Conservation (phyloP, 2,888 invertebrate genomes). For the Priocnemis perturbator region DNA sequence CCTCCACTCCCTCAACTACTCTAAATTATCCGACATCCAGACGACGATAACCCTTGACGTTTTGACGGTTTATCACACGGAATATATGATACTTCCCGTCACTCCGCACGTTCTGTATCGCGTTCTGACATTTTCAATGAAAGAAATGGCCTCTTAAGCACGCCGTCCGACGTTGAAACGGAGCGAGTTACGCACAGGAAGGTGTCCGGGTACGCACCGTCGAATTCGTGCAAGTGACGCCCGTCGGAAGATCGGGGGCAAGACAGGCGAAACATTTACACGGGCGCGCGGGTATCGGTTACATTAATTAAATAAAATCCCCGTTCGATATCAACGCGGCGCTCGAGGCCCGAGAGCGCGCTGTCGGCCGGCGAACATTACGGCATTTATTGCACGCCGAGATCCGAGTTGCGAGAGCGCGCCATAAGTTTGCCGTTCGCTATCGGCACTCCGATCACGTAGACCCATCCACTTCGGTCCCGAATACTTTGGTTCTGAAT, state of each 20-base stretch:
- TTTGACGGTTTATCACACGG: slow-evolving; percentile 18
- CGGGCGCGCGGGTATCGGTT: slow-evolving; percentile 52
- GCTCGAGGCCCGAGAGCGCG: slow-evolving; percentile 27
- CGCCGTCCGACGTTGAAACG: too few species aligned
- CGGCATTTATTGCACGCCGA: slow-evolving; percentile 51
- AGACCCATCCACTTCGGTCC: slow-evolving; percentile 55
- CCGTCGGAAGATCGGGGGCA: background rate
- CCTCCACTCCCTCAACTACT: too few species aligned
- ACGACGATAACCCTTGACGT: too few species aligned
- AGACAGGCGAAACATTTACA: slow-evolving; percentile 49
- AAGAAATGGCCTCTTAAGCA: too few species aligned
- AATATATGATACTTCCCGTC: slow-evolving; percentile 7
- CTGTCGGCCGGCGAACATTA: slow-evolving; percentile 31
- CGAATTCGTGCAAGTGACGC: background rate
- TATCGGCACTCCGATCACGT: slow-evolving; percentile 67
- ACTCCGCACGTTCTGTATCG: too few species aligned
- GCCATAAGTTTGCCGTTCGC: slow-evolving; percentile 58
- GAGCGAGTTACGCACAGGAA: too few species aligned
- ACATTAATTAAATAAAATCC: slow-evolving; percentile 63
- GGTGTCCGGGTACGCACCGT: background rate
- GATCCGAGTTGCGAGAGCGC: slow-evolving; percentile 50
- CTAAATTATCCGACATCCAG: too few species aligned
- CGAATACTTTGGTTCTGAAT: slow-evolving; percentile 54
- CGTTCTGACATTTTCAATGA: too few species aligned
- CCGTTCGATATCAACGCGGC: slow-evolving; percentile 32